A percentile compares a stretch with the other conserved stretches of the same genome.
Conservation (phyloP, 2,113 vertebrate genomes). For the Mixornis gularis region DNA sequence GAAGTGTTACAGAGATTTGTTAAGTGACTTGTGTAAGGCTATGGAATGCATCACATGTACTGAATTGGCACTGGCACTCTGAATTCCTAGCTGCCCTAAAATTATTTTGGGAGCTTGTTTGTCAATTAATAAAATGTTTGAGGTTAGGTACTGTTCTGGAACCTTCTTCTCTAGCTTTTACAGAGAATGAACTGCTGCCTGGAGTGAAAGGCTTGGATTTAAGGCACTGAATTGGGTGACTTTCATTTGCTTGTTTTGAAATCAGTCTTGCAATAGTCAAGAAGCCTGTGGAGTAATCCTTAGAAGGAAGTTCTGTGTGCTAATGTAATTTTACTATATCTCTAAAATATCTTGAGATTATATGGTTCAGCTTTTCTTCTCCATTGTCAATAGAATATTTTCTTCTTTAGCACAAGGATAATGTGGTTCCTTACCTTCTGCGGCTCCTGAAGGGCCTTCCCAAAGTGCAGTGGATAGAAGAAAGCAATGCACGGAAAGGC, state of each 20-base stretch:
- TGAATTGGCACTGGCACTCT: neutral
- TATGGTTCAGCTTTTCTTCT: neutral
- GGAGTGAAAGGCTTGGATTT: neutral
- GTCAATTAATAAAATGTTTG: neutral
- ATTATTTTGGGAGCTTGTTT: neutral
- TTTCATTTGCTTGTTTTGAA: neutral
- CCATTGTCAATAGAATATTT: neutral
- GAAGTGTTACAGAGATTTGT: neutral
- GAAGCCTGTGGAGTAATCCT: neutral
- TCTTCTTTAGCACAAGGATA: constrained; percentile 87
- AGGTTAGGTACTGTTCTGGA: neutral
- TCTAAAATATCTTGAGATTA: neutral
- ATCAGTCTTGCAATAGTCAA: neutral
- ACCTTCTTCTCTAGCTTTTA: neutral
- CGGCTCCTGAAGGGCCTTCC: constrained; percentile 88
- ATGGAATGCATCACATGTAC: neutral
- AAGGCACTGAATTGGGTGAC: neutral
- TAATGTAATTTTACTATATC: neutral
- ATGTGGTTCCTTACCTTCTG: constrained; percentile 87
- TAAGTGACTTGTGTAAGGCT: neutral
- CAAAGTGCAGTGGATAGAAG: constrained; percentile 94
- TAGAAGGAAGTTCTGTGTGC: neutral
- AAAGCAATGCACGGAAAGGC: constrained; percentile 85
- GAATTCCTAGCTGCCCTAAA: neutral
- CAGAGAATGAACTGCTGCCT: neutral